phyloP scores from a whole-genome alignment of 2,113 vertebrate species.

The Lycaon pictus region DNA sequence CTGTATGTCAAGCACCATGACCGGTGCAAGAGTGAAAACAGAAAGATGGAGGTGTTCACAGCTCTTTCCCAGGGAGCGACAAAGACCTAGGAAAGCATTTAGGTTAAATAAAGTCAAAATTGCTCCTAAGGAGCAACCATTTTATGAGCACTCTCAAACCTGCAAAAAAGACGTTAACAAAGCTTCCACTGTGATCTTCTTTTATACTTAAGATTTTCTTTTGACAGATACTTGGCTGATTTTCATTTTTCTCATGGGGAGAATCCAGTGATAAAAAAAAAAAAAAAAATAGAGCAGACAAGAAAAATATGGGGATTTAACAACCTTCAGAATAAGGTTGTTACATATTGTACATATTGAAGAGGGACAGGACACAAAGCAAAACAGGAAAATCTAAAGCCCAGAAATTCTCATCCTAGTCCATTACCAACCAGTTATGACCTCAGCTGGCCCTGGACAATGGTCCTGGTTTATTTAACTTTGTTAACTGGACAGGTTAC shows the following conservation, averaged over 20 bases:
- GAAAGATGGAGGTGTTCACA: neutral
- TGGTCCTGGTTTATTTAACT: neutral
- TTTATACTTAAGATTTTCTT: neutral
- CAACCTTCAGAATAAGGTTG: neutral
- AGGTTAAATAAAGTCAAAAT: conserved; percentile 15
- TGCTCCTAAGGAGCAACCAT: neutral
- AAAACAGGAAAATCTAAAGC: neutral
- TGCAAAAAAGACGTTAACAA: neutral
- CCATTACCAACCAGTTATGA: neutral
- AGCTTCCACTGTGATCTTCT: neutral
- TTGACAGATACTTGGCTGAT: neutral
- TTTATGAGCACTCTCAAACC: conserved; percentile 1
- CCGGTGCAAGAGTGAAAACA: neutral
- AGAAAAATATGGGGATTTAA: conserved; percentile 10
- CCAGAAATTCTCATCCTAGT: neutral
- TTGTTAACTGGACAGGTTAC: neutral
- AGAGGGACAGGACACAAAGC: conserved; percentile 18
- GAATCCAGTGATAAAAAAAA: neutral
- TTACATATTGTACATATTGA: conserved; percentile 24
- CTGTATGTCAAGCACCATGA: neutral
- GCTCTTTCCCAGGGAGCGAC: neutral
- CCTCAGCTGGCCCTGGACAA: neutral
- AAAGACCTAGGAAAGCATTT: conserved; percentile 1
- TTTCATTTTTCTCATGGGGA: neutral
- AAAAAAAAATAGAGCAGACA: neutral